phyloP scores from a whole-genome alignment of 2,888 invertebrate genomes.

The Synergus gifuensis region DNA sequence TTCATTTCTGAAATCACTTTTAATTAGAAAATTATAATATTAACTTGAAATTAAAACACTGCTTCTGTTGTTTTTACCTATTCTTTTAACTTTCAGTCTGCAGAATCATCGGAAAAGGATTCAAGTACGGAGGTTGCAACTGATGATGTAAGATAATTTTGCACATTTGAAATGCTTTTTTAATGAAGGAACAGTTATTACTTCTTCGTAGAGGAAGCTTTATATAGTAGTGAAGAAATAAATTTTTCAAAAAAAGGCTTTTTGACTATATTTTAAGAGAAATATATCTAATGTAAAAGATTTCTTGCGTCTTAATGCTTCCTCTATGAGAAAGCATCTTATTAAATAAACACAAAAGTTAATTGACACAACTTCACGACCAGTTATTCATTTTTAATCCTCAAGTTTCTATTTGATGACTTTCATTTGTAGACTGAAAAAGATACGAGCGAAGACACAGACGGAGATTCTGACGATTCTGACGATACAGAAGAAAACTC shows the following conservation, averaged over 20 bases:
- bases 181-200: not conserved
- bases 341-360: no score
- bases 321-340: no score
- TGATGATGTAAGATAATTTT: not conserved
- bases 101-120: not conserved
- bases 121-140: not conserved
- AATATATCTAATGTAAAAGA: no score
- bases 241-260: no score
- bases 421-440: not conserved
- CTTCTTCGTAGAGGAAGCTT: no score
- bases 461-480: not conserved
- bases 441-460: not conserved
- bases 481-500: not conserved
- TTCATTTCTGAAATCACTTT: not conserved
- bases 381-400: not conserved
- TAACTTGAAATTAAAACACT: not conserved
- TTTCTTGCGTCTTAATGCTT: no score
- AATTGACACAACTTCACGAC: no score
- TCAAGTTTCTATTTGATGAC: not conserved
- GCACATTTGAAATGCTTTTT: not conserved
- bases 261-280: no score
- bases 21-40: not conserved
- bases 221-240: no score
- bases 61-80: not conserved
- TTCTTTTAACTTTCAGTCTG: not conserved